A percentile compares a stretch with the other conserved stretches of the same genome.
Evolutionary conservation across 2,113 vertebrate species (phyloP).

Genomic region (Eurystomus gularis): DNA sequence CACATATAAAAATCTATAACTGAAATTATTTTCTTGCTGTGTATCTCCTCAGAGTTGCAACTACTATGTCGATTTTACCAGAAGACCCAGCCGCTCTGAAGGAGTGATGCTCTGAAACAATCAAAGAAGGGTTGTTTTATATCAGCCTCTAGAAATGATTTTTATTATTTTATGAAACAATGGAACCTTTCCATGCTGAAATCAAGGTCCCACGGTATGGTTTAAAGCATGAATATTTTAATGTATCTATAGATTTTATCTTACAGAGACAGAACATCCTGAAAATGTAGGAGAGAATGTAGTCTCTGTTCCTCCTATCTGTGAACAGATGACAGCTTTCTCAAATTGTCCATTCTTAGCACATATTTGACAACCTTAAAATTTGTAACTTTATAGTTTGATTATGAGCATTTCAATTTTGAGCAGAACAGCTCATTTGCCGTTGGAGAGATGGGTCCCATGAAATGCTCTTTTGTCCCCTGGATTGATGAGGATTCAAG

Average conservation of each 20-base stretch:
- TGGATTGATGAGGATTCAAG: neutral
- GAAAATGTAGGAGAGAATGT: slow-evolving; percentile 36
- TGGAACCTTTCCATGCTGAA: neutral
- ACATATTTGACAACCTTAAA: slow-evolving; percentile 52
- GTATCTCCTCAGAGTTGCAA: neutral
- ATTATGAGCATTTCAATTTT: neutral
- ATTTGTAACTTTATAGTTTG: slow-evolving; percentile 5
- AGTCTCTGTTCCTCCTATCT: neutral
- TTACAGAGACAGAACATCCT: slow-evolving; percentile 9
- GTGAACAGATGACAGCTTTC: slow-evolving; percentile 54
- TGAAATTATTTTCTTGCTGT: neutral
- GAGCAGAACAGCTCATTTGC: neutral
- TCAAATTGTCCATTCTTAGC: slow-evolving; percentile 52
- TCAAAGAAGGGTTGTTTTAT: neutral
- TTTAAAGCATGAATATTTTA: slow-evolving; percentile 21
- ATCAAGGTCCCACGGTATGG: neutral
- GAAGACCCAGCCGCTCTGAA: neutral
- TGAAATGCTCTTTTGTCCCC: neutral
- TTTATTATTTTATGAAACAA: slow-evolving; percentile 1
- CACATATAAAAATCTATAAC: neutral
- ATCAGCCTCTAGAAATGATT: neutral
- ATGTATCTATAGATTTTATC: slow-evolving; percentile 10
- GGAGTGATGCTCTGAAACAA: neutral
- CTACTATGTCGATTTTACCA: neutral
- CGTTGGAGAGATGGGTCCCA: neutral